Percentiles rank a stretch among this genome's conserved stretches.
phyloP scores from a whole-genome alignment of 1,140 invertebrate genomes.

The Papilio aristodemus region DNA sequence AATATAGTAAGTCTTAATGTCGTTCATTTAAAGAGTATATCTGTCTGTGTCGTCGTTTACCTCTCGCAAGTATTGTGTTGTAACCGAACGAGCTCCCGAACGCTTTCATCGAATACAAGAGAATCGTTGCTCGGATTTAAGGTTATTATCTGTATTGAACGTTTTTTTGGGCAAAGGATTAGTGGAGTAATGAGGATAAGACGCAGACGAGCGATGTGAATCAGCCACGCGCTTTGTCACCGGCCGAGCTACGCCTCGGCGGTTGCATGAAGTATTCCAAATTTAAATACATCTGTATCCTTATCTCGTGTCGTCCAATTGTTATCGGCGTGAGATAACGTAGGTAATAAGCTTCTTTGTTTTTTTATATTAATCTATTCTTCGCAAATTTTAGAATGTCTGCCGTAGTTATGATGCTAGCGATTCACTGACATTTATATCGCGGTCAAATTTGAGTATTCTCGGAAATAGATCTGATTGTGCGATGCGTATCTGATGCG shows the following conservation, averaged over 20 bases:
- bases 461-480: background rate
- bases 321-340: slow-evolving; percentile 29
- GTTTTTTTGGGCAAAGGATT: slow-evolving; percentile 58
- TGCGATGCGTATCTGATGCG: too few relatives aligned
- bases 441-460: too few relatives aligned
- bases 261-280: slow-evolving; percentile 29
- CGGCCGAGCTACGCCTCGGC: background rate
- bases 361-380: background rate
- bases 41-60: slow-evolving; percentile 18
- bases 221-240: slow-evolving; percentile 28
- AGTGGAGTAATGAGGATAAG: slow-evolving; percentile 60
- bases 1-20: slow-evolving; percentile 27
- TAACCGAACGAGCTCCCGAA: slow-evolving; percentile 46
- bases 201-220: slow-evolving; percentile 45
- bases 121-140: slow-evolving; percentile 61
- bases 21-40: slow-evolving; percentile 40
- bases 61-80: slow-evolving; percentile 23
- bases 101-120: slow-evolving; percentile 48
- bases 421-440: background rate
- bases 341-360: slow-evolving; percentile 2
- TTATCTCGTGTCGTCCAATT: slow-evolving; percentile 8
- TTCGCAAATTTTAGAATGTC: background rate
- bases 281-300: slow-evolving; percentile 1
- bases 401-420: background rate
- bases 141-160: slow-evolving; percentile 51